These are phyloP conservation scores for Camponotus floridanus DNA, from an alignment of 1,140 invertebrate genomes.

Conservation along the genomic window DNA sequence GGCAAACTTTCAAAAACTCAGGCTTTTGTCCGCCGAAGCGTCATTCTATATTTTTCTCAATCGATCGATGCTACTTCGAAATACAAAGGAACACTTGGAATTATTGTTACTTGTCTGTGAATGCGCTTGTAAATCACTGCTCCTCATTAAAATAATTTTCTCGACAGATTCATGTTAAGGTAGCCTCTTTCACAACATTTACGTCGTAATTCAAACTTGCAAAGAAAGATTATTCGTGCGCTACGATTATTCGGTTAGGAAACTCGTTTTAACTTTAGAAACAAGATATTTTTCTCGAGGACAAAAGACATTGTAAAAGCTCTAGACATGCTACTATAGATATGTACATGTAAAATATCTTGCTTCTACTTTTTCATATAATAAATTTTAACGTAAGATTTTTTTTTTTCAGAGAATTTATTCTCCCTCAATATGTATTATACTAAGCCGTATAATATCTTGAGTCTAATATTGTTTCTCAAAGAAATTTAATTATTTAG, in stretches of 20 bases:
- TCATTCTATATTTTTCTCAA: not conserved
- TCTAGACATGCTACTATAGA: not conserved
- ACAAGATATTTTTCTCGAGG: not conserved
- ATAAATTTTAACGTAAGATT: slow-evolving; percentile 20
- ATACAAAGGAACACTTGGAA: slow-evolving; percentile 12
- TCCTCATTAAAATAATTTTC: slow-evolving; percentile 34
- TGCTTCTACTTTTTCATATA: not conserved
- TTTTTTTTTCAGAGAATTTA: not conserved
- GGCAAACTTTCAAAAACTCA: slow-evolving; percentile 5
- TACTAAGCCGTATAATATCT: not conserved
- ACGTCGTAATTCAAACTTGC: slow-evolving; percentile 46
- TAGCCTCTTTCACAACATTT: slow-evolving; percentile 11
- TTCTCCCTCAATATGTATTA: not conserved
- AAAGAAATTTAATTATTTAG: slow-evolving; percentile 45
- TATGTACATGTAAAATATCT: not conserved
- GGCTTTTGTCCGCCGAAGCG: not conserved
- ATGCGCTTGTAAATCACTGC: not conserved
- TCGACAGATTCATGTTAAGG: slow-evolving; percentile 28
- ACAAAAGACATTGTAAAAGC: not conserved
- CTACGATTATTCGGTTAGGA: slow-evolving; percentile 31
- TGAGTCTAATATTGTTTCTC: not conserved
- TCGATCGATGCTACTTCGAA: slow-evolving; percentile 6
- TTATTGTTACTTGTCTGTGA: not conserved
- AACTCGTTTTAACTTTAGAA: slow-evolving; percentile 37
- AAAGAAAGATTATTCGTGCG: slow-evolving; percentile 35